A percentile compares a stretch with the other conserved stretches of the same genome.
These are phyloP conservation scores for Karalla daura DNA, from an alignment of 2,797 vertebrate species.

Conservation along the genomic window DNA sequence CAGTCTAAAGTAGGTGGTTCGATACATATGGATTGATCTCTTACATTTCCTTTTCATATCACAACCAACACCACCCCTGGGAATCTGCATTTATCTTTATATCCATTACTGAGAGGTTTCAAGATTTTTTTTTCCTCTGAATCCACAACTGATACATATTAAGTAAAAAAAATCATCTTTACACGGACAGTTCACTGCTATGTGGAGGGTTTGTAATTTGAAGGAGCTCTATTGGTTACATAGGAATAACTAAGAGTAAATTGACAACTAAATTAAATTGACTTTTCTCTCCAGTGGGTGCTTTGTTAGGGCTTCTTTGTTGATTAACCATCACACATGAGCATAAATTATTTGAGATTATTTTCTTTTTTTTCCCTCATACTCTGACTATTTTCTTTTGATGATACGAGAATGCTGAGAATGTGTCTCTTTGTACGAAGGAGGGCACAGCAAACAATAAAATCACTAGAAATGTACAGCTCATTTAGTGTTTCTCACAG, in stretches of 20 bases:
- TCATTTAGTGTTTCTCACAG: slow-evolving; percentile 49
- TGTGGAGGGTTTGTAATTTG: slow-evolving; percentile 42
- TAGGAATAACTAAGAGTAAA: slow-evolving; percentile 51
- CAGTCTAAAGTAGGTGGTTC: slow-evolving; percentile 76
- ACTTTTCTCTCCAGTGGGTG: slow-evolving; percentile 5
- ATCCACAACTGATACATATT: slow-evolving; percentile 53
- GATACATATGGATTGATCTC: slow-evolving; percentile 67
- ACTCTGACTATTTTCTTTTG: slow-evolving; percentile 57
- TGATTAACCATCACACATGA: slow-evolving; percentile 22
- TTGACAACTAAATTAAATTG: slow-evolving; percentile 53
- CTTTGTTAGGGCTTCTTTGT: slow-evolving; percentile 17
- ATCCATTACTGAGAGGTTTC: slow-evolving; percentile 62
- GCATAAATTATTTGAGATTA: too few relatives aligned
- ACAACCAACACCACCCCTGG: slow-evolving; percentile 71
- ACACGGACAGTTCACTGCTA: slow-evolving; percentile 34
- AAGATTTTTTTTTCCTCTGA: slow-evolving; percentile 33
- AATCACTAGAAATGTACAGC: slow-evolving; percentile 65
- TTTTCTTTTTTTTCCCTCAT: too few relatives aligned
- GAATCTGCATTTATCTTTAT: slow-evolving; percentile 62
- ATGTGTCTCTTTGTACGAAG: slow-evolving; percentile 17
- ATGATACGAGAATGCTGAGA: slow-evolving; percentile 54
- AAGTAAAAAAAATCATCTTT: slow-evolving; percentile 71
- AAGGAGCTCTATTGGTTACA: slow-evolving; percentile 43
- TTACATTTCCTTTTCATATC: slow-evolving; percentile 77
- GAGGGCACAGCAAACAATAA: slow-evolving; percentile 50